Conservation (phyloP, 2,888 invertebrate genomes). For the Limulus polyphemus region DNA sequence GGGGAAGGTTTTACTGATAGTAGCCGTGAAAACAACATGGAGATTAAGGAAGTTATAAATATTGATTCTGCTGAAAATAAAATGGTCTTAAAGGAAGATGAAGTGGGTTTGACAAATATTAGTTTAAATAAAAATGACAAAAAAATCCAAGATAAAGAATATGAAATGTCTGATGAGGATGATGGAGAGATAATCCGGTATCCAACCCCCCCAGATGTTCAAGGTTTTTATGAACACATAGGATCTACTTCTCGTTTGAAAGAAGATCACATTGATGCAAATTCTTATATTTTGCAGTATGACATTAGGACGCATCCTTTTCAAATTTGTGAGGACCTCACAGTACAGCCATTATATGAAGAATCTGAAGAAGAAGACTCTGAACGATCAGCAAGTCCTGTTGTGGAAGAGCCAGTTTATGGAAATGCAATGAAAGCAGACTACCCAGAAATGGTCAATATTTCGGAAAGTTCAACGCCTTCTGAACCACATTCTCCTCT, state of each 20-base stretch:
- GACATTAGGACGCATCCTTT: slow-evolving; percentile 1
- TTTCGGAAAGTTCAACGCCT: slow-evolving; percentile 54
- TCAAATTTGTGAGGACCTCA: too few relatives aligned
- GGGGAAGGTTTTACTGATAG: too few relatives aligned
- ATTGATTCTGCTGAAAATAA: too few relatives aligned
- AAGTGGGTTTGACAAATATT: too few relatives aligned
- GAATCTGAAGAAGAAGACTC: slow-evolving; percentile 15
- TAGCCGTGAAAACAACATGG: too few relatives aligned
- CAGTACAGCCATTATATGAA: slow-evolving; percentile 18
- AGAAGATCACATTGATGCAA: too few relatives aligned
- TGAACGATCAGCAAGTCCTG: slow-evolving; percentile 7
- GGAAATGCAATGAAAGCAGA: slow-evolving; percentile 44
- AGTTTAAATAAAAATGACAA: too few relatives aligned
- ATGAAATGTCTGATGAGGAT: slow-evolving; percentile 14
- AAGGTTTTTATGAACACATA: slow-evolving; percentile 10
- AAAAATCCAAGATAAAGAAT: too few relatives aligned
- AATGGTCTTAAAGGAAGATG: too few relatives aligned
- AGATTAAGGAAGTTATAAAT: too few relatives aligned
- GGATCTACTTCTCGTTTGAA: not conserved
- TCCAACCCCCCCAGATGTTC: slow-evolving; percentile 18
- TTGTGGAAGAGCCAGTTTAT: slow-evolving; percentile 31
- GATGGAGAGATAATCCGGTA: slow-evolving; percentile 22
- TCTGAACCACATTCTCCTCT: slow-evolving; percentile 24
- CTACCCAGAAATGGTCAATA: slow-evolving; percentile 53
- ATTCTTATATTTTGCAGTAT: not conserved